A percentile compares a stretch with the other conserved stretches of the same genome.
Evolutionary conservation across 2,797 vertebrate genomes (phyloP).

Genomic region (Holocentrus rufus): DNA sequence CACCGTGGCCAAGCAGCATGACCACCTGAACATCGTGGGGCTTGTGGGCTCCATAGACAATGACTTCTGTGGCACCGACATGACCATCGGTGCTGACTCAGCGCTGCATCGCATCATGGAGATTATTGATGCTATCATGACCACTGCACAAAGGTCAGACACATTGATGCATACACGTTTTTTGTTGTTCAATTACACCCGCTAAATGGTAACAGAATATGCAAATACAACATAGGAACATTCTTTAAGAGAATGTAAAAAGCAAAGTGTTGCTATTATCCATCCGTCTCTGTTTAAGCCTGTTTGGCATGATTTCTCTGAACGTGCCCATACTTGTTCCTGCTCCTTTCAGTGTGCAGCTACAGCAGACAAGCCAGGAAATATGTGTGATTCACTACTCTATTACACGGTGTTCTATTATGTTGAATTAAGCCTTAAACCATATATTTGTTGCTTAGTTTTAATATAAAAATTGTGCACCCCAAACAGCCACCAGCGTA

Average conservation of each 20-base stretch:
- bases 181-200: neutral
- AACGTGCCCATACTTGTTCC: conserved; percentile 51
- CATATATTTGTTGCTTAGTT: neutral
- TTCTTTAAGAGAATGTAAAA: neutral
- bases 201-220: neutral
- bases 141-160: conserved; percentile 90
- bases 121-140: conserved; percentile 93
- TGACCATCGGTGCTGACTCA: conserved; percentile 96
- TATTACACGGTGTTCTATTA: neutral
- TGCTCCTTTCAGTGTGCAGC: neutral
- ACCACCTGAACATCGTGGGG: conserved; percentile 91
- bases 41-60: conserved; percentile 97
- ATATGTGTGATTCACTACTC: neutral
- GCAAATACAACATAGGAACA: too few species aligned
- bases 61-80: conserved; percentile 97
- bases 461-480: neutral
- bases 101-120: conserved; percentile 95
- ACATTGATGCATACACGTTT: neutral
- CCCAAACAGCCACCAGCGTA: conserved; percentile 90
- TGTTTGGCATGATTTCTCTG: neutral
- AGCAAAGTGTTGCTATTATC: neutral
- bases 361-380: neutral
- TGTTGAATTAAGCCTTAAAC: conserved; percentile 1
- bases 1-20: conserved; percentile 79
- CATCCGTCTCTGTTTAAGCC: neutral